These are phyloP conservation scores for Scophthalmus maximus DNA, from an alignment of 2,113 vertebrate genomes.

Conservation along the genomic window DNA sequence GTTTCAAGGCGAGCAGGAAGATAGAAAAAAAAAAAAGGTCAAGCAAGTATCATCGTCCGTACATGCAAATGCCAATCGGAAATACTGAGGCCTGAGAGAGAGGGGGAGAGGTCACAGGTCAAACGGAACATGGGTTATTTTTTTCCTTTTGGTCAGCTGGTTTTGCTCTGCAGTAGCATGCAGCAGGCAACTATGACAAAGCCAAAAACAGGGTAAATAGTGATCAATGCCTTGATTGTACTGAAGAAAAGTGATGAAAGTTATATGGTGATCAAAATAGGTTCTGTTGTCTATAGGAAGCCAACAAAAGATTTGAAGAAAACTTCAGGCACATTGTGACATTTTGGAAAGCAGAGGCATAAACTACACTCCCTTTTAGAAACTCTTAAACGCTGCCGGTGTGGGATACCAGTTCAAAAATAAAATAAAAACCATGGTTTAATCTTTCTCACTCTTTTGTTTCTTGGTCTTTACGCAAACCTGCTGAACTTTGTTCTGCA, in stretches of 20 bases:
- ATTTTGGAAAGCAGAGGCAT: slow-evolving; percentile 75
- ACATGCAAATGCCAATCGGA: slow-evolving; percentile 26
- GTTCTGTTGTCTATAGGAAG: slow-evolving; percentile 35
- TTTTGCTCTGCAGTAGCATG: slow-evolving; percentile 41
- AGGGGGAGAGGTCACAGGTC: slow-evolving; percentile 49
- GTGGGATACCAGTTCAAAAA: slow-evolving; percentile 31
- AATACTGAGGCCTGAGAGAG: slow-evolving; percentile 58
- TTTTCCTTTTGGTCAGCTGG: slow-evolving; percentile 50
- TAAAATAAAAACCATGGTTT: slow-evolving; percentile 21
- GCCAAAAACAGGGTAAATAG: slow-evolving; percentile 21
- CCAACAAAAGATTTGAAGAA: slow-evolving; percentile 59
- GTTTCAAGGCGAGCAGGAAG: slow-evolving; percentile 44
- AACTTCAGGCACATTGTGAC: slow-evolving; percentile 82
- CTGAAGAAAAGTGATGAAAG: not conserved
- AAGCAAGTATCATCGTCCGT: slow-evolving; percentile 28
- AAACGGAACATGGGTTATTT: slow-evolving; percentile 26
- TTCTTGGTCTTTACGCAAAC: slow-evolving; percentile 36
- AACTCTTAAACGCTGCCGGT: slow-evolving; percentile 51
- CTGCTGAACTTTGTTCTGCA: slow-evolving; percentile 64
- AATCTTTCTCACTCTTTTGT: slow-evolving; percentile 25
- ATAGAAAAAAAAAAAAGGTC: slow-evolving; percentile 38
- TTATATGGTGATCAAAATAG: not conserved
- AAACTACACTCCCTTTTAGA: slow-evolving; percentile 55
- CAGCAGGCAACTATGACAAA: slow-evolving; percentile 37
- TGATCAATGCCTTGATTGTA: slow-evolving; percentile 3